A percentile compares a stretch with the other conserved stretches of the same genome.
phyloP scores from a whole-genome alignment of 2,888 invertebrate genomes.

The Phrixothrix hirtus region DNA sequence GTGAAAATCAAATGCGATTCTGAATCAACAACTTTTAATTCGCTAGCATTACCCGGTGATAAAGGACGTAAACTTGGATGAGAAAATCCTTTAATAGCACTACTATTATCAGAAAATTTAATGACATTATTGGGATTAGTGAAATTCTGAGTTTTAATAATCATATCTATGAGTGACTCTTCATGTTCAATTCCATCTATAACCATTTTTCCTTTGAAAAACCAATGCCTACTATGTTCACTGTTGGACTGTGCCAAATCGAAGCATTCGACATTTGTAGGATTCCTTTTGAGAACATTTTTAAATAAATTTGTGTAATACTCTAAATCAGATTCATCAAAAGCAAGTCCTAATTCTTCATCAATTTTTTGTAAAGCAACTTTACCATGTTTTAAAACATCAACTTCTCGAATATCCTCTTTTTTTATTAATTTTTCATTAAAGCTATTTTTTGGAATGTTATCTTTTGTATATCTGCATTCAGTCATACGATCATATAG shows the following conservation, averaged over 20 bases:
- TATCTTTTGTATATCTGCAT: conserved; percentile 74
- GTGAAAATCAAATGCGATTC: conserved; percentile 93
- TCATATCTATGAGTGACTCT: conserved; percentile 90
- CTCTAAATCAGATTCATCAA: conserved; percentile 90
- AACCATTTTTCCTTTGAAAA: conserved; percentile 90
- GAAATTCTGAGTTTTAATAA: conserved; percentile 82
- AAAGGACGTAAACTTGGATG: conserved; percentile 71
- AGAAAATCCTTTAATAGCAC: conserved; percentile 83
- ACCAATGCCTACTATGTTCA: conserved; percentile 99
- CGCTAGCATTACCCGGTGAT: conserved; percentile 67
- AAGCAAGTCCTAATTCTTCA: conserved; percentile 72
- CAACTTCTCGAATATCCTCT: conserved; percentile 81
- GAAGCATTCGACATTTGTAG: conserved; percentile 96
- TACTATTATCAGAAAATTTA: conserved; percentile 96
- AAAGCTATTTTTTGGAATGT: conserved; percentile 67
- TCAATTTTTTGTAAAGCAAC: conserved; percentile 77
- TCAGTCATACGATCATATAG: conserved; percentile 94
- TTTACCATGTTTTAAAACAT: conserved; percentile 76
- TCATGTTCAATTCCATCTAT: conserved; percentile 78
- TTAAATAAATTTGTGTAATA: conserved; percentile 88
- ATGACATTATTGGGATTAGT: conserved; percentile 94
- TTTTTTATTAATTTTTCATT: conserved; percentile 68
- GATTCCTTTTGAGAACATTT: conserved; percentile 82
- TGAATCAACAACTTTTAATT: conserved; percentile 59
- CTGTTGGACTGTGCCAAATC: conserved; percentile 98